Percentiles rank a stretch among this genome's conserved stretches.
These are phyloP conservation scores for Ascidia mentula DNA, from an alignment of 23 tunicate species.

Conservation along the genomic window DNA sequence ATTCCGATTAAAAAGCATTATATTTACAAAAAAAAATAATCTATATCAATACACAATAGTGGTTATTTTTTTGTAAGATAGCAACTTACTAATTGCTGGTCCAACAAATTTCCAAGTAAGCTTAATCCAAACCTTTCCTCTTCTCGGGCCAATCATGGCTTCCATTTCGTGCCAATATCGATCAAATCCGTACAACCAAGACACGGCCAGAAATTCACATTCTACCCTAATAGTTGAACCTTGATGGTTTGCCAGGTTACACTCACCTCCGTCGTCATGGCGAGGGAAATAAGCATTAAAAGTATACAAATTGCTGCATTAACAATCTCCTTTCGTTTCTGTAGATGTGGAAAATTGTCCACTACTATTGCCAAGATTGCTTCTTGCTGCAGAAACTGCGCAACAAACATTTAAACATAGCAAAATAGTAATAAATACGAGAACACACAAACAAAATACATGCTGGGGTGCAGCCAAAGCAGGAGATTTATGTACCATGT, in stretches of 20 bases:
- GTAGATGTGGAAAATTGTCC: constrained; percentile 33
- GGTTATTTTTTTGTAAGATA: too few relatives aligned
- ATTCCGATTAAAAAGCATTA: too few relatives aligned
- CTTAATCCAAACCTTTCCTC: constrained; percentile 1
- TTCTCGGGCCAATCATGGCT: constrained; percentile 31
- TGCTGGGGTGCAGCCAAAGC: too few relatives aligned
- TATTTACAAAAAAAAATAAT: too few relatives aligned
- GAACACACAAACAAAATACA: too few relatives aligned
- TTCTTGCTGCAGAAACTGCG: constrained; percentile 50
- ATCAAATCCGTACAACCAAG: constrained; percentile 55
- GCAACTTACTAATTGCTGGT: constrained; percentile 31
- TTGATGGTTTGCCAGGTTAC: too few relatives aligned
- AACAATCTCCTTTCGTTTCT: constrained; percentile 5
- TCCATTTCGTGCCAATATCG: constrained; percentile 23
- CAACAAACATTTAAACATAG: too few relatives aligned
- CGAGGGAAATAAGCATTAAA: constrained; percentile 6
- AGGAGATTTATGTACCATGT: too few relatives aligned
- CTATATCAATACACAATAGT: too few relatives aligned
- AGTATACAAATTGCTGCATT: background rate
- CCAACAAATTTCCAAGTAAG: constrained; percentile 39
- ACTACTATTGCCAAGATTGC: constrained; percentile 15
- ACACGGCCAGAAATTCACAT: constrained; percentile 40
- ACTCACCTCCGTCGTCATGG: constrained; percentile 51
- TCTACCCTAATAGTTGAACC: too few relatives aligned
- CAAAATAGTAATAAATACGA: too few relatives aligned